Conservation (phyloP, 2,888 invertebrate species). For the Pyrgus malvae region DNA sequence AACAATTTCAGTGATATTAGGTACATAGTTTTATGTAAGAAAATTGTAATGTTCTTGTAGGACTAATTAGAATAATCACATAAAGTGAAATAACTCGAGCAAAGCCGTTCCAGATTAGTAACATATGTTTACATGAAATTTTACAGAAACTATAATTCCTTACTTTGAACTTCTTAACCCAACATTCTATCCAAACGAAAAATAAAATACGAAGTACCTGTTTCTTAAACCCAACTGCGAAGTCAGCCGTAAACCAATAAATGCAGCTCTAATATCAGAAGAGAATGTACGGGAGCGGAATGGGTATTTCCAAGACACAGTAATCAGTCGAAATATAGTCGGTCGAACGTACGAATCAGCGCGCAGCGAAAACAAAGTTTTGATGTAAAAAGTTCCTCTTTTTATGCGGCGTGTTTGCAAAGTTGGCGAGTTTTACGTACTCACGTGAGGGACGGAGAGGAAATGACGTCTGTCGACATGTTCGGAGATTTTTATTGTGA, state of each 20-base stretch:
- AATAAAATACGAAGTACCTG: conserved; percentile 7
- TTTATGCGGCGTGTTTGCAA: conserved; percentile 62
- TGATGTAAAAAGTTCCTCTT: conserved; percentile 80
- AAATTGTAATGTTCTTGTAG: too few relatives aligned
- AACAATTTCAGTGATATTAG: too few relatives aligned
- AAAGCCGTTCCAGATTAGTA: too few relatives aligned
- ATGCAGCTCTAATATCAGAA: conserved; percentile 26
- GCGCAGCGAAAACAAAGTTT: conserved; percentile 73
- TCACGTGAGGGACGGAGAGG: conserved; percentile 33
- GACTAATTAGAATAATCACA: too few relatives aligned
- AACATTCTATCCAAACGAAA: too few relatives aligned
- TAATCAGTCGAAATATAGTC: conserved; percentile 72
- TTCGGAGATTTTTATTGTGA: background rate
- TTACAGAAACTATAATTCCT: too few relatives aligned
- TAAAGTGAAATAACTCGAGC: too few relatives aligned
- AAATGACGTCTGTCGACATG: conserved; percentile 5
- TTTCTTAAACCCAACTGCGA: conserved; percentile 19
- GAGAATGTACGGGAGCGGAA: conserved; percentile 23
- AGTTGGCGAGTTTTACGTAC: conserved; percentile 31
- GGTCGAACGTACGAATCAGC: conserved; percentile 74
- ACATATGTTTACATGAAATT: too few relatives aligned
- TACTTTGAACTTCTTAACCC: too few relatives aligned
- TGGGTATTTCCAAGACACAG: conserved; percentile 43
- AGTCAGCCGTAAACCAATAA: conserved; percentile 26
- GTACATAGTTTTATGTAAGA: too few relatives aligned